Conservation (phyloP, 2,888 invertebrate genomes). For the Cremastobaeus sp. region DNA sequence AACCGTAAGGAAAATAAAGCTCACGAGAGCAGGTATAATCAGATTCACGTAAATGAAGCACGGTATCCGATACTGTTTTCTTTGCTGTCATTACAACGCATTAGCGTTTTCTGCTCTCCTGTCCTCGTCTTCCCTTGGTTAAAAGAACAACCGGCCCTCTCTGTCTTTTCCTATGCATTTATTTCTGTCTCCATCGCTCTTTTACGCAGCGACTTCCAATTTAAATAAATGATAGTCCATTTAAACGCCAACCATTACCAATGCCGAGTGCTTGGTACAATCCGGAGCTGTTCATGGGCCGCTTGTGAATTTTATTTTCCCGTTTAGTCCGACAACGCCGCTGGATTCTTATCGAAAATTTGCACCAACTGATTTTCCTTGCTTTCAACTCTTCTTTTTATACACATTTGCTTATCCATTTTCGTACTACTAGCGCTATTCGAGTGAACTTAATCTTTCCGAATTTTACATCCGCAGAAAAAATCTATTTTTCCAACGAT, state of each 20-base stretch:
- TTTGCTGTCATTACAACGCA: conserved; percentile 47
- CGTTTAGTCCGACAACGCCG: conserved; percentile 63
- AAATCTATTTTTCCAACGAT: too few relatives aligned
- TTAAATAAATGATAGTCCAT: conserved; percentile 73
- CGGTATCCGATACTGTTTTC: conserved; percentile 45
- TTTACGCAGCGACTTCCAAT: conserved; percentile 67
- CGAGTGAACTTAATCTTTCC: neutral
- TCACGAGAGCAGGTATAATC: conserved; percentile 20
- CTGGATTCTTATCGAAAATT: conserved; percentile 74
- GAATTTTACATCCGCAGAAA: neutral
- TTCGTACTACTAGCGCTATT: conserved; percentile 6
- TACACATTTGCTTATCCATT: conserved; percentile 32
- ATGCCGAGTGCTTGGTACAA: conserved; percentile 66
- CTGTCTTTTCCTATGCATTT: conserved; percentile 28
- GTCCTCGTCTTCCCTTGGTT: conserved; percentile 28
- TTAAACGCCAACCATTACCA: conserved; percentile 72
- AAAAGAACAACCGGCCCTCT: too few relatives aligned
- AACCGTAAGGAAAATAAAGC: conserved; percentile 9
- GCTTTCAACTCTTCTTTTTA: conserved; percentile 28
- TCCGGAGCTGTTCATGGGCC: conserved; percentile 53
- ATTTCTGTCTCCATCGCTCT: conserved; percentile 26
- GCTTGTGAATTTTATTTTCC: conserved; percentile 71
- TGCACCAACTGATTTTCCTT: conserved; percentile 61
- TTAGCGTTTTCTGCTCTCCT: conserved; percentile 41
- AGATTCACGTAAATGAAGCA: conserved; percentile 32